Evolutionary conservation across 30 jellyfish, hydroid and myxozoan genomes (phyloP).

Genomic region (Aurelia sp.): DNA sequence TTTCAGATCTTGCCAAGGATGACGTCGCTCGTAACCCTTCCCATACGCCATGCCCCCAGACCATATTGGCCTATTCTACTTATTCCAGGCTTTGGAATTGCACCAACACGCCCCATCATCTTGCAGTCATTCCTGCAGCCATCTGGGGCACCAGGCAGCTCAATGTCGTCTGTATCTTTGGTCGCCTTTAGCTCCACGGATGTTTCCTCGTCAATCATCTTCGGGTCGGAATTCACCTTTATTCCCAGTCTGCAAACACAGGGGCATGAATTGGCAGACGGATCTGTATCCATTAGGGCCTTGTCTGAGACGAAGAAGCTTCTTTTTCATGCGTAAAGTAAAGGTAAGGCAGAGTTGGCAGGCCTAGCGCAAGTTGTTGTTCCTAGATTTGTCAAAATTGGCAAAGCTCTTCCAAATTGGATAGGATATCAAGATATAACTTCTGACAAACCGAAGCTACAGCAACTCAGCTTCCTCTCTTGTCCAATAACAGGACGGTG

Average conservation of each 20-base stretch:
- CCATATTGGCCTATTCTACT: conserved; percentile 64
- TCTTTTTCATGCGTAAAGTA: background rate
- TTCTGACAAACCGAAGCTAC: too few species aligned
- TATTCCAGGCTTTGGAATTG: conserved; percentile 20
- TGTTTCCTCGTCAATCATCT: conserved; percentile 41
- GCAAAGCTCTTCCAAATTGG: background rate
- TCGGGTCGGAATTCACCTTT: conserved; percentile 7
- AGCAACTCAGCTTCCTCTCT: too few species aligned
- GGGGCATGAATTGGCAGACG: conserved; percentile 27
- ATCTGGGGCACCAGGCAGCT: background rate
- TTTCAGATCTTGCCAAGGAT: conserved; percentile 44
- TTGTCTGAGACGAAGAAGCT: background rate
- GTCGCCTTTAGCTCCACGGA: background rate
- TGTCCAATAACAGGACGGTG: too few species aligned
- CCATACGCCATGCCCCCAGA: conserved; percentile 82
- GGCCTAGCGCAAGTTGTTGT: background rate
- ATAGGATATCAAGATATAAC: too few species aligned
- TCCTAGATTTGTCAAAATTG: background rate
- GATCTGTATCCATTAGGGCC: conserved; percentile 49
- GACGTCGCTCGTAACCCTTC: conserved; percentile 61
- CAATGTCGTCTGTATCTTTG: background rate
- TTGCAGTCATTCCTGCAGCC: conserved; percentile 30
- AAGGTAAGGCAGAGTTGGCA: background rate
- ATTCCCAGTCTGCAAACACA: conserved; percentile 40
- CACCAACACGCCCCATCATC: background rate